Evolutionary conservation across 1,140 invertebrate genomes (phyloP), one percentile per base, ranked within the genome.

Genomic region (Polypedilum pembai): DNA sequence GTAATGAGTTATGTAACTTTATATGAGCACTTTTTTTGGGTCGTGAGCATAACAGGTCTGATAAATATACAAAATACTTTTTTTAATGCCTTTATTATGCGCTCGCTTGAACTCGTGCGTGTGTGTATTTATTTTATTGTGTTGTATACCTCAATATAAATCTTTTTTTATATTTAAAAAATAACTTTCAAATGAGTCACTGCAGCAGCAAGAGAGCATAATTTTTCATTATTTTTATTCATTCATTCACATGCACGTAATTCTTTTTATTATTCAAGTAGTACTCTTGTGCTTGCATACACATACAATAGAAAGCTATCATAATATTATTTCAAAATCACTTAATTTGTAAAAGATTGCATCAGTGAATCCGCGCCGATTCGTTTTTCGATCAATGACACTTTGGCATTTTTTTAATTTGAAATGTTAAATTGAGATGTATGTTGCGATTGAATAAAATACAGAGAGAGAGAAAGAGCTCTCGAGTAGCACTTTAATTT

Each of bases 181-280:
- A 56, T 56, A 56, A 56, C 45, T 56, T 56, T 56, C 45, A 56
- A 56, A 56, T 56, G 45, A 56, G 45, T 56, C 45, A 56, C 45
- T n/a, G 12, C 1, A 33, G 45, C 45, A 56, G 45, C 45, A 56
- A n/a, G 45, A 56, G 24, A 56, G 45, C 45, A 56, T 56, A 56
- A 33, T 33, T 33, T 56, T 56, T 56, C 45, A 56, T n/a, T 56
- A 56, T 56, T 56, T 56, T 45, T n/a, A n/a, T 45, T 56, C n/a
- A 15, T 56, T n/a, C 45, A n/a, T 56, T 56, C 45, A 56, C 45
- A 56, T 56, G n/a, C n/a, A n/a, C 45, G 45, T 56, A 33, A 33
- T 33, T 56, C 45, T n/a, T 56, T n/a, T 56, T n/a, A 56, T 12
- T 12, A 56, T 56, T 56, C 15, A 15, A n/a, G 45, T 56, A n/a